Evolutionary conservation across 2,113 vertebrate species (phyloP).

Genomic region (Eulacestoma nigropectus): DNA sequence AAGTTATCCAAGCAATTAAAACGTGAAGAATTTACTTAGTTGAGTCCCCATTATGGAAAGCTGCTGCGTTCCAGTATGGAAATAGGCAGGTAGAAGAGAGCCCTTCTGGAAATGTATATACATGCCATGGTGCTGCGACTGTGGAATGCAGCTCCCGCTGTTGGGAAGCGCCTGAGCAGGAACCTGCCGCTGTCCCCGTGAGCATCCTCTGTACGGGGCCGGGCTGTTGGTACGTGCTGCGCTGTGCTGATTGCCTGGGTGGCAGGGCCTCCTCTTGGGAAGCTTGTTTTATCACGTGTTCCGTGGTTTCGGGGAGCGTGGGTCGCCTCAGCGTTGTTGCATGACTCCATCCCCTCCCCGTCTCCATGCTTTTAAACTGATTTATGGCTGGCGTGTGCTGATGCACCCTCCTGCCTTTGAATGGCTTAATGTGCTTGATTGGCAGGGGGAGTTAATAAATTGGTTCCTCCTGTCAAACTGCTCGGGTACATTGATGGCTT

Average conservation of each 20-base stretch:
- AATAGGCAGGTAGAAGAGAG: background rate
- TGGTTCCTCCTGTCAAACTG: conserved; percentile 14
- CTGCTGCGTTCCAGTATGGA: rapidly evolving
- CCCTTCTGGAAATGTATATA: rapidly evolving
- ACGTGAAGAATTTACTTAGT: rapidly evolving
- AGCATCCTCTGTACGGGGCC: background rate
- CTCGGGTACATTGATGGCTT: background rate
- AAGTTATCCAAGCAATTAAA: background rate
- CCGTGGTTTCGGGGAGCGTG: background rate
- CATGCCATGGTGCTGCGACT: rapidly evolving
- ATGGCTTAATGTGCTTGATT: conserved; percentile 1
- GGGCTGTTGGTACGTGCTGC: rapidly evolving
- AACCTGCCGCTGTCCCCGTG: rapidly evolving
- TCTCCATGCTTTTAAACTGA: background rate
- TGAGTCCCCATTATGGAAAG: background rate
- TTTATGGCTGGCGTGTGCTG: rapidly evolving
- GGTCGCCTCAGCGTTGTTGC: rapidly evolving
- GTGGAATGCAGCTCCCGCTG: rapidly evolving
- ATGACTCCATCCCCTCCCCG: rapidly evolving
- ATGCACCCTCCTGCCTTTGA: background rate
- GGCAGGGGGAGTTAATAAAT: conserved; percentile 36
- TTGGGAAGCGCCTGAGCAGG: rapidly evolving
- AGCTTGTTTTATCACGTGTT: rapidly evolving
- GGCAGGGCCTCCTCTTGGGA: background rate
- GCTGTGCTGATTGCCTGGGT: rapidly evolving